Evolutionary conservation across 2,888 invertebrate genomes (phyloP).

Genomic region (Drosophila picticornis): DNA sequence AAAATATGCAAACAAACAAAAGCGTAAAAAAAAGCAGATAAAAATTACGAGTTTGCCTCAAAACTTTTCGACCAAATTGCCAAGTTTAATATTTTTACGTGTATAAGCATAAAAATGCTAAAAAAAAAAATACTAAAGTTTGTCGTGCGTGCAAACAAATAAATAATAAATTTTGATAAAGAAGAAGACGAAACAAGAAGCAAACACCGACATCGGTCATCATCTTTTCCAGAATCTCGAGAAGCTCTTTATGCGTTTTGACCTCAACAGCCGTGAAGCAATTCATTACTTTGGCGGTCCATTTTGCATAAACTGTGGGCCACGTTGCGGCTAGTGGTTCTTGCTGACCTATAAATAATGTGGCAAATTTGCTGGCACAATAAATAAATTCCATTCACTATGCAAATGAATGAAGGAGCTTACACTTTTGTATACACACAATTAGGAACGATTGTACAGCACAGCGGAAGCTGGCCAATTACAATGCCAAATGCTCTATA

Average conservation of each 20-base stretch:
- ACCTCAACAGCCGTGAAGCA: slow-evolving; percentile 43
- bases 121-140: slow-evolving; percentile 41
- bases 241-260: slow-evolving; percentile 8
- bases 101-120: slow-evolving; percentile 47
- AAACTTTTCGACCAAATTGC: slow-evolving; percentile 59
- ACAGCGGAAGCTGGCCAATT: slow-evolving; percentile 41
- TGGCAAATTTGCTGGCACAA: slow-evolving; percentile 63
- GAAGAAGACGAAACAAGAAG: slow-evolving; percentile 22
- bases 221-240: slow-evolving; percentile 11
- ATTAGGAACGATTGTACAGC: slow-evolving; percentile 44
- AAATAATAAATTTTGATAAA: slow-evolving; percentile 53
- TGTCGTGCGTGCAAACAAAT: slow-evolving; percentile 55
- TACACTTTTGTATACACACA: slow-evolving; percentile 31
- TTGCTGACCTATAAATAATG: slow-evolving; percentile 75
- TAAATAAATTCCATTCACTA: slow-evolving; percentile 73
- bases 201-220: slow-evolving; percentile 6
- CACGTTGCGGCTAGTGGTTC: slow-evolving; percentile 21
- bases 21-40: slow-evolving; percentile 39
- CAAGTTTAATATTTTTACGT: slow-evolving; percentile 43
- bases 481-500: slow-evolving; percentile 28
- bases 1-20: slow-evolving; percentile 17
- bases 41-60: slow-evolving; percentile 63
- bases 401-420: slow-evolving; percentile 62
- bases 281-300: slow-evolving; percentile 55
- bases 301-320: slow-evolving; percentile 61